phyloP scores from a whole-genome alignment of 2,888 invertebrate genomes.

The Ochropleura plecta region DNA sequence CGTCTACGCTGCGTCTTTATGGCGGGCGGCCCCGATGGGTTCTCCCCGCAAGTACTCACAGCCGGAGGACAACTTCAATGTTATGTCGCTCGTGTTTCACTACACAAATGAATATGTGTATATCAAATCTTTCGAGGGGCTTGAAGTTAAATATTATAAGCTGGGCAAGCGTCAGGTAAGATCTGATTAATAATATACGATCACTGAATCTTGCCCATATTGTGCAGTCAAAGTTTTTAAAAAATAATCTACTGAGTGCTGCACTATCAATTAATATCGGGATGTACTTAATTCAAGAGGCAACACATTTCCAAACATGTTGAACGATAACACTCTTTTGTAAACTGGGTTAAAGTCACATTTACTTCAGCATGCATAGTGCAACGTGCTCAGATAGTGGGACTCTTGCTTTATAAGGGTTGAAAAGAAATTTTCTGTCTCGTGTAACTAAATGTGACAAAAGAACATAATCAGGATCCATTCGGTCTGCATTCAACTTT shows the following conservation, averaged over 20 bases:
- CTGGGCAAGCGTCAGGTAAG: neutral
- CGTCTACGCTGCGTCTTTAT: fast-evolving
- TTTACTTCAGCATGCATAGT: neutral
- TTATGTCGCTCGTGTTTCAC: neutral
- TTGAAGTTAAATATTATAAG: neutral
- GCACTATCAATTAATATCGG: neutral
- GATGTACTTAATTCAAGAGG: slow-evolving; percentile 12
- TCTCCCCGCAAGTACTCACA: neutral
- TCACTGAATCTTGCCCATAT: neutral
- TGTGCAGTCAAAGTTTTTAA: neutral
- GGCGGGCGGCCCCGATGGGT: neutral
- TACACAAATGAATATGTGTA: neutral
- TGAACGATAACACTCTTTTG: slow-evolving; percentile 22
- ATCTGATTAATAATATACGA: neutral
- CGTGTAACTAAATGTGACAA: neutral
- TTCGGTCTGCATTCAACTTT: neutral
- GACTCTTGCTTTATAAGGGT: neutral
- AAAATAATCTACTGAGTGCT: neutral
- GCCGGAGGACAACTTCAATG: neutral
- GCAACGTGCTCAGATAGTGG: neutral
- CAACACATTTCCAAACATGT: neutral
- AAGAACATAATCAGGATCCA: neutral
- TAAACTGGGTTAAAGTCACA: neutral
- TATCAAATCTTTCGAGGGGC: neutral
- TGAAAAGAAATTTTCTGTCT: neutral